Evolutionary conservation across 2,113 vertebrate genomes (phyloP).

Genomic region (Megalops atlanticus): DNA sequence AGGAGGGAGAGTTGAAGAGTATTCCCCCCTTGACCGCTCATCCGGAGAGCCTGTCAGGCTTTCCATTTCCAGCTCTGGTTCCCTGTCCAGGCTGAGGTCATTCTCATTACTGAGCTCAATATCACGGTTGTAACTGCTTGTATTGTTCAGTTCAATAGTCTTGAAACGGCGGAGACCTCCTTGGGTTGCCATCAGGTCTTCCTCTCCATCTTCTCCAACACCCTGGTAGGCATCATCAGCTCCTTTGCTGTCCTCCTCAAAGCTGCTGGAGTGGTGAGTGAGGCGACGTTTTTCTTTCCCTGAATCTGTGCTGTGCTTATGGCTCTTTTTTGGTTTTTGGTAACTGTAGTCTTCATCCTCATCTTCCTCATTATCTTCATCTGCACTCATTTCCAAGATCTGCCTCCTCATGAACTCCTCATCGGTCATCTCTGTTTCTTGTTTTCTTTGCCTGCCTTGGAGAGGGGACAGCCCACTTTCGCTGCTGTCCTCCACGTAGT

Average conservation of each 20-base stretch:
- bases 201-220: slow-evolving; percentile 64
- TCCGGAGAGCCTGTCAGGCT: slow-evolving; percentile 95
- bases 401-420: slow-evolving; percentile 97
- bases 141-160: slow-evolving; percentile 95
- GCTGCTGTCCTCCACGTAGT: slow-evolving; percentile 95
- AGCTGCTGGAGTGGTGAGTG: slow-evolving; percentile 80
- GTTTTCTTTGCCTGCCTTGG: slow-evolving; percentile 76
- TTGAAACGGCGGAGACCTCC: slow-evolving; percentile 94
- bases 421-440: slow-evolving; percentile 77
- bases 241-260: slow-evolving; percentile 82
- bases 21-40: slow-evolving; percentile 92
- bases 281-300: slow-evolving; percentile 83
- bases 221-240: slow-evolving; percentile 65
- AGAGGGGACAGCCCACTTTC: slow-evolving; percentile 90
- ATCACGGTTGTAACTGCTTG: slow-evolving; percentile 83
- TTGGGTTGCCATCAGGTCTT: slow-evolving; percentile 74
- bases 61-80: slow-evolving; percentile 98
- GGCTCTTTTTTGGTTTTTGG: slow-evolving; percentile 69
- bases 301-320: slow-evolving; percentile 79
- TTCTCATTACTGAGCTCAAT: slow-evolving; percentile 83
- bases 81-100: slow-evolving; percentile 79
- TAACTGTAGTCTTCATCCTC: slow-evolving; percentile 71
- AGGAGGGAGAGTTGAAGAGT: slow-evolving; percentile 93
- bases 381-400: slow-evolving; percentile 96
- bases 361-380: slow-evolving; percentile 91